Conservation (phyloP, 2,888 invertebrate species). For the Nephrotoma guestfalica region DNA sequence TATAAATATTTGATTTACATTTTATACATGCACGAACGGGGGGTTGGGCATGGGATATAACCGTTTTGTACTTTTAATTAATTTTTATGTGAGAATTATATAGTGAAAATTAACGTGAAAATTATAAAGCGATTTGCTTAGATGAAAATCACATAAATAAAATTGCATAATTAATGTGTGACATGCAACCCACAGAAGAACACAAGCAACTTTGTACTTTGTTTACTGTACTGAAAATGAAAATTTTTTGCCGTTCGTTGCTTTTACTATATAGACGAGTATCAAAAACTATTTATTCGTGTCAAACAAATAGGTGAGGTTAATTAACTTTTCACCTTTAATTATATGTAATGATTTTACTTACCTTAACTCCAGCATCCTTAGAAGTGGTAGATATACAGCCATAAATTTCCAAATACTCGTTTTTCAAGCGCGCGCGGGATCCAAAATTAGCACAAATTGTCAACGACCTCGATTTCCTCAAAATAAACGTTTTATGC, state of each 20-base stretch:
- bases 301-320: not conserved
- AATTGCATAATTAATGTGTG: not conserved
- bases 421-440: not conserved
- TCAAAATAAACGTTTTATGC: not conserved
- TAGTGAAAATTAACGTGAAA: not conserved
- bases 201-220: too few relatives aligned
- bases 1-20: not conserved
- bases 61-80: not conserved
- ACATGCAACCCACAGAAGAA: not conserved
- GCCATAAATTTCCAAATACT: not conserved
- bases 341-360: not conserved
- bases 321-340: not conserved
- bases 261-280: not conserved
- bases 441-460: not conserved
- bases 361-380: not conserved
- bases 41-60: not conserved
- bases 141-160: not conserved
- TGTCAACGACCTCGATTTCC: not conserved
- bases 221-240: too few relatives aligned
- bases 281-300: not conserved
- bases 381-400: not conserved
- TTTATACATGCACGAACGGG: not conserved
- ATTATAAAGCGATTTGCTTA: not conserved
- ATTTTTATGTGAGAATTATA: not conserved
- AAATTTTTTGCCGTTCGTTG: not conserved